Percentiles rank a stretch among this genome's conserved stretches.
Conservation (phyloP, 2,113 vertebrate species). For the Cnemophilus loriae region DNA sequence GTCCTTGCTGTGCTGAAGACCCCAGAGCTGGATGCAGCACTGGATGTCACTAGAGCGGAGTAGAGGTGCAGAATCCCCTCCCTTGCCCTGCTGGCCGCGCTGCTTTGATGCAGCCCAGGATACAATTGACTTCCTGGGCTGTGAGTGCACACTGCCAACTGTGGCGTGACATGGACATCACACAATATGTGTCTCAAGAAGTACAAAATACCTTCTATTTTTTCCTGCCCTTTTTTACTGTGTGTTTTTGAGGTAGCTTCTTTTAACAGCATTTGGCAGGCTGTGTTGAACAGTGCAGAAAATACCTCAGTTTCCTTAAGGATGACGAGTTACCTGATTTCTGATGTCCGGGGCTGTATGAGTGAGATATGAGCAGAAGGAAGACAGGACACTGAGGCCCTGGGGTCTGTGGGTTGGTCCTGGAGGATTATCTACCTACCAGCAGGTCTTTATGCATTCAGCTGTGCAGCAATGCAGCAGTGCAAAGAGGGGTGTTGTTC, state of each 20-base stretch:
- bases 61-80: background rate
- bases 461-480: background rate
- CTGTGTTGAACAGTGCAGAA: background rate
- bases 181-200: background rate
- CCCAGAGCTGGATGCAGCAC: background rate
- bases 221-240: background rate
- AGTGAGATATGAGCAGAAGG: background rate
- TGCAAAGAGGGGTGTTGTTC: background rate
- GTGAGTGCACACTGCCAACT: background rate
- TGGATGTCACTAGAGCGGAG: background rate
- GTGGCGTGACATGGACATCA: no score
- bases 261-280: background rate
- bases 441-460: background rate
- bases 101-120: background rate
- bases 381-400: background rate
- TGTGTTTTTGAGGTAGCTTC: background rate
- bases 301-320: background rate
- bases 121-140: background rate
- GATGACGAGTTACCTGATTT: background rate
- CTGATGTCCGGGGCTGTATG: background rate
- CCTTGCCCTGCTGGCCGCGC: accelerated
- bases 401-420: background rate
- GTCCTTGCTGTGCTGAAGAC: background rate
- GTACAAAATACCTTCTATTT: background rate
- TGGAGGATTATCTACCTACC: background rate